Evolutionary conservation across 2,113 vertebrate genomes (phyloP), one percentile per base, ranked within the genome.

Genomic region (Ailuropoda melanoleuca): DNA sequence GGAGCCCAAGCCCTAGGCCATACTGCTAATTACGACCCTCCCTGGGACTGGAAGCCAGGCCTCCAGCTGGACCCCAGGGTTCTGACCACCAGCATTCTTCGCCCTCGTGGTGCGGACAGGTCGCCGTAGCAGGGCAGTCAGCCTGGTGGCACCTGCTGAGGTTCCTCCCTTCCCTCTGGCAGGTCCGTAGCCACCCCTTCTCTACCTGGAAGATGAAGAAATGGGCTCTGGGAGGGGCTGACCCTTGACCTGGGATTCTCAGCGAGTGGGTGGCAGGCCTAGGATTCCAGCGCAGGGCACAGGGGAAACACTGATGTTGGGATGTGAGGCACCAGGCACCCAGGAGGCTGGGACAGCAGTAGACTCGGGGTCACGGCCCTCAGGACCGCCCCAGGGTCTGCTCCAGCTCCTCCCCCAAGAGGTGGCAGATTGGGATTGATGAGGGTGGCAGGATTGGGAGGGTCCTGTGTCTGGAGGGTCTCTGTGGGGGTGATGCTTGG

Each of bases 111-210:
- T n/a, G 6, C 3, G 23, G 39, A 50, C 0, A 0, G 0, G 12
- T 50, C 39, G 13, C 0, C 2, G 3, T 1, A 0, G 39, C 10
- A 0, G 23, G 66, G 17, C 4, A 1, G 34, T 34, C 56, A 4
- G 39, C 60, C 6, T 0, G 7, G 50, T 0, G 1, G 56, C 8
- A 17, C 70, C 18, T 6, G 7, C 60, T 8, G 3, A 37, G 77
- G n/a, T 11, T 5, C 50, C 9, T 62, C 39, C 1, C 24, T 26
- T n/a, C 39, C 17, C 19, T 23, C 75, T 75, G 72, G 72, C 13
- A 15, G 24, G 24, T 46, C 39, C 13, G 1, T 1, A 26, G 90
- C 78, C 43, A 23, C 39, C 7, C 46, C 43, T 64, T 21, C 17
- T 60, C 87, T 50, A 2, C 18, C 56, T 82, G 66, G 37, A 39